Evolutionary conservation across 2,113 vertebrate genomes (phyloP), one percentile per base, ranked within the genome.

Genomic region (Bagarius yarrelli): DNA sequence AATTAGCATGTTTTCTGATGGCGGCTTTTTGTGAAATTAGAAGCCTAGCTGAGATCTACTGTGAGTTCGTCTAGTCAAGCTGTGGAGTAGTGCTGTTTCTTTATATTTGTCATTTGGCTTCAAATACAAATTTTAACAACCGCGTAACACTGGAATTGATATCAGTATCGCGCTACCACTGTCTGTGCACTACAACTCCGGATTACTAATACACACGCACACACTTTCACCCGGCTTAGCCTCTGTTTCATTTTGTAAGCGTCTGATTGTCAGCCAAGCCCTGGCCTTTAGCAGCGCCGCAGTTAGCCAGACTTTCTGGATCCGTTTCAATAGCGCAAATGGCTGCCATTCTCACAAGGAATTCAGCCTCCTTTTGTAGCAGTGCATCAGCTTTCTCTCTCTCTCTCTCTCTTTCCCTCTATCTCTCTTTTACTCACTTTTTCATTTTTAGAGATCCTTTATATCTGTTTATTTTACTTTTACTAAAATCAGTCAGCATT

Each of bases 1-100:
- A 87, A 89, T 85, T 88, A 80, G 83, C 90, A 90, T 90, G 88
- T 91, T 89, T 90, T 90, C 88, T 86, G 87, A 87, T 88, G 87
- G 86, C 86, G 83, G 84, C 79, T 53, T 78, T 70, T 80, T 88
- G 87, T 91, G 89, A 90, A 93, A 89, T 85, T 74, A 86, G 82
- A 89, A 89, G 88, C 85, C 83, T 56, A 81, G 81, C 84, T 87
- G 81, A 85, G 89, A 86, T 88, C 88, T 90, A 89, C 82, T 80
- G 83, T 83, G 80, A 70, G 64, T 61, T 34, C 84, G 88, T 44
- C 61, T 69, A 50, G 40, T 50, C 47, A 50, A 16, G 67, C 25
- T 71, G 9, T 16, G 50, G n/a, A 50, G 40, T 27, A 16, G n/a
- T 44, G 36, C 34, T 1, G 5, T 50, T 25, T 30, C 15, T 71